phyloP scores from a whole-genome alignment of 2,113 vertebrate species.

The Notiomystis cincta region DNA sequence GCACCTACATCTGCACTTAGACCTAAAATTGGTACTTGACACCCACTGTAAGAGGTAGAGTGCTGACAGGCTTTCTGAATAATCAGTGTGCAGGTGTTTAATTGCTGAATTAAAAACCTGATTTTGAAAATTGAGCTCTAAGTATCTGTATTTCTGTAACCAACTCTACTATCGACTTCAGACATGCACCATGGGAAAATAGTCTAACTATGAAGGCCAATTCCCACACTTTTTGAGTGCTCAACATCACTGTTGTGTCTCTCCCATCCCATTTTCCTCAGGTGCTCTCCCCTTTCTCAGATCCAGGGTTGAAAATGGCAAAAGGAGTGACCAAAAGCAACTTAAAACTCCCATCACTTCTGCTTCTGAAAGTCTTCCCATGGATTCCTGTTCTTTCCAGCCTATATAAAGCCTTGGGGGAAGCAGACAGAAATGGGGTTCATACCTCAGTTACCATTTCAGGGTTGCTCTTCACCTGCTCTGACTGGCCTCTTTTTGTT shows the following conservation, averaged over 20 bases:
- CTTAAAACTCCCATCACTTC: background rate
- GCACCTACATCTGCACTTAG: slow-evolving; percentile 29
- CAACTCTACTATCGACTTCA: background rate
- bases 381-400: background rate
- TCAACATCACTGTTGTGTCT: background rate
- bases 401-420: background rate
- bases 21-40: slow-evolving; percentile 35
- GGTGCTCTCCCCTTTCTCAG: background rate
- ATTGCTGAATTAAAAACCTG: slow-evolving; percentile 23
- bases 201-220: background rate
- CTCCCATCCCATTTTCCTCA: background rate
- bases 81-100: slow-evolving; percentile 38
- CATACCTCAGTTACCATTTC: background rate
- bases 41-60: slow-evolving; percentile 12
- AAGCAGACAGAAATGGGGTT: background rate
- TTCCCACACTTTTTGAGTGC: background rate
- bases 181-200: background rate
- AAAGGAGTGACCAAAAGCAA: background rate
- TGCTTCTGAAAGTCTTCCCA: background rate
- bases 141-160: slow-evolving; percentile 5
- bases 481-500: background rate
- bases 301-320: background rate
- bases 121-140: slow-evolving; percentile 3
- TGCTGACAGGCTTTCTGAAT: background rate
- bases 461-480: background rate